These are phyloP conservation scores for Buathra laborator DNA, from an alignment of 2,888 invertebrate species.

Conservation along the genomic window DNA sequence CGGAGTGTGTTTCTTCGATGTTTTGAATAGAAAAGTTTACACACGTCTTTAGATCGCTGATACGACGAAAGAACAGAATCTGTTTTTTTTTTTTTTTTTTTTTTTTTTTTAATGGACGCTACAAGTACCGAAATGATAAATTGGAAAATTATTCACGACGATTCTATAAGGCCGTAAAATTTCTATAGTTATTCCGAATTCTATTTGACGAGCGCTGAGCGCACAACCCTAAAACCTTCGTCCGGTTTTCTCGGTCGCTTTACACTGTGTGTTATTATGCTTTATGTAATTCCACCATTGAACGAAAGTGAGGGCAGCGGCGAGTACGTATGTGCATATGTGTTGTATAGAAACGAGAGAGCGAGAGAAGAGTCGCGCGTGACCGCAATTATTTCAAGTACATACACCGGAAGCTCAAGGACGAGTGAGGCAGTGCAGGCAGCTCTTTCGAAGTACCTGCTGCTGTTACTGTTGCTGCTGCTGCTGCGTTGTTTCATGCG, in stretches of 20 bases:
- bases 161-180: neutral
- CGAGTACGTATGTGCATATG: neutral
- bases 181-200: neutral
- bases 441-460: slow-evolving; percentile 40
- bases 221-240: neutral
- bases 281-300: slow-evolving; percentile 25
- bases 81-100: too few species aligned
- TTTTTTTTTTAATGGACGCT: neutral
- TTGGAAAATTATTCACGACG: neutral
- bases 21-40: too few species aligned
- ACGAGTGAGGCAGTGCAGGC: slow-evolving; percentile 36
- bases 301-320: slow-evolving; percentile 29
- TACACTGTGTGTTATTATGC: neutral
- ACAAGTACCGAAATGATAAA: neutral
- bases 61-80: too few species aligned
- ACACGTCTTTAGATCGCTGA: too few species aligned
- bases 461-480: slow-evolving; percentile 7
- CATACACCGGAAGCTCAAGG: slow-evolving; percentile 51
- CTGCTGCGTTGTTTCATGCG: slow-evolving; percentile 24
- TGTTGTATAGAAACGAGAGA: slow-evolving; percentile 46
- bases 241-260: slow-evolving; percentile 6
- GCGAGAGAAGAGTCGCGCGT: slow-evolving; percentile 37
- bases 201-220: neutral
- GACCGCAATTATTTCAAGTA: slow-evolving; percentile 59
- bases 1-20: too few species aligned